phyloP scores from a whole-genome alignment of 1,140 invertebrate genomes.

The silkworm (Bombyx mori) region ASM3026992v2 NC_085121.1:12333501-12334000 shows the following conservation, averaged over 20 bases:
- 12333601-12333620: slow-evolving; percentile 22
- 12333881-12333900: too few species aligned
- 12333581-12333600: neutral
- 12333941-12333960: too few species aligned
- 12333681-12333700: slow-evolving; percentile 5
- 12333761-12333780: slow-evolving; percentile 59
- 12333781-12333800: slow-evolving; percentile 58
- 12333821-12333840: slow-evolving; percentile 15
- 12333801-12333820: slow-evolving; percentile 54
- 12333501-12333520: too few species aligned
- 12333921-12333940: too few species aligned
- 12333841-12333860: too few species aligned
- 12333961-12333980: too few species aligned
- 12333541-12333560: too few species aligned
- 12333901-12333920: too few species aligned
- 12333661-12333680: slow-evolving; percentile 1
- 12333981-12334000: too few species aligned
- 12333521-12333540: too few species aligned
- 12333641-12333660: slow-evolving; percentile 16
- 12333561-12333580: too few species aligned
- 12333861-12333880: too few species aligned
- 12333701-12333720: slow-evolving; percentile 28
- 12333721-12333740: slow-evolving; percentile 42
- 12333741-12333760: slow-evolving; percentile 54
- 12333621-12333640: slow-evolving; percentile 30